Evolutionary conservation across 2,888 invertebrate species (phyloP), one percentile per base, ranked within the genome.

Genomic region (Xestia c-nigrum): DNA sequence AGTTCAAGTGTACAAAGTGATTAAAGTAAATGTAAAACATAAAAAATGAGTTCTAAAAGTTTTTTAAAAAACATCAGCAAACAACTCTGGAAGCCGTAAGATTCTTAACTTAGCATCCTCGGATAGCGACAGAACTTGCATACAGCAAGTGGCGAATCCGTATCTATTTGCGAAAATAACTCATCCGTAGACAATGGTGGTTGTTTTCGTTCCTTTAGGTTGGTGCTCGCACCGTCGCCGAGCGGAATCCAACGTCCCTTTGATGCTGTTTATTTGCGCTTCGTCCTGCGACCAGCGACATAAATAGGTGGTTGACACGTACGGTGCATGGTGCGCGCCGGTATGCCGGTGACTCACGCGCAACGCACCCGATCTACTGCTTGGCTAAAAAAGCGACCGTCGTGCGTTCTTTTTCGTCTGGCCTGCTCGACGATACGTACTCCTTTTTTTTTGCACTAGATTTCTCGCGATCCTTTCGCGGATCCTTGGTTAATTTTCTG

Each of bases 261-360:
- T 96, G 96, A 96, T 95, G 96, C 95, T 94, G 94, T 96, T 96
- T 96, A 96, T 96, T 96, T 96, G 96, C 95, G 93, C 93, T 90
- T 95, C 92, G 95, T 96, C 96, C 95, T 95, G 96, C 93, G 93
- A 95, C 96, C 95, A 95, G 96, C 93, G 94, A 95, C 96, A 95
- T 95, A 96, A 96, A 96, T 96, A 96, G 96, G 95, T 94, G 93
- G 95, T 95, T 96, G 96, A 96, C 96, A 96, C 95, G 94, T 90
- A 92, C 93, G 89, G 90, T 92, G 94, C 94, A 94, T 93, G 94
- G 94, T 95, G 94, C 93, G 91, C 94, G 92, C 81, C 91, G 95
- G 94, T 92, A 94, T 94, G 95, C 92, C 91, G 88, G 90, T 94
- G 94, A 95, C 93, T 95, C 95, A 95, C 91, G 91, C 93, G 90